Evolutionary conservation across 2,797 vertebrate genomes (phyloP).

Genomic region (Parauchenoglanis punctatus): DNA sequence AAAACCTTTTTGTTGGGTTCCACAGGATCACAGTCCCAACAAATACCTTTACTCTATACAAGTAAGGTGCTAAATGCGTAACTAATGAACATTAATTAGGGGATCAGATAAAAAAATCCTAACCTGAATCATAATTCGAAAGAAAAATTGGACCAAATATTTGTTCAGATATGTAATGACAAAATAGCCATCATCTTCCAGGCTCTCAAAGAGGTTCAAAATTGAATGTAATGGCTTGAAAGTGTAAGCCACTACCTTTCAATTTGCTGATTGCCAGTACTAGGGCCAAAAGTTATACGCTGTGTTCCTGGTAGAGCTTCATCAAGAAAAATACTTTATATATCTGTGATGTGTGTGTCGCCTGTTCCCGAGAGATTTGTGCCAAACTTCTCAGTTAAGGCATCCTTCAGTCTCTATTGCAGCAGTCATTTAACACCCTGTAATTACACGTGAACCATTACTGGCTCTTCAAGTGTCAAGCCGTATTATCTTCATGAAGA

Average conservation of each 20-base stretch:
- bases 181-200: neutral
- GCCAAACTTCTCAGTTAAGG: neutral
- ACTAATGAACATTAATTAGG: neutral
- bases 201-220: neutral
- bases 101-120: neutral
- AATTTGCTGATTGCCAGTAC: neutral
- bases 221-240: neutral
- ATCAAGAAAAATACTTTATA: neutral
- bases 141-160: neutral
- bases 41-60: neutral
- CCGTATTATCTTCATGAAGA: neutral
- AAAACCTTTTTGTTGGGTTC: neutral
- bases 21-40: neutral
- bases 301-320: neutral
- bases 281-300: neutral
- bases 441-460: neutral
- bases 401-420: neutral
- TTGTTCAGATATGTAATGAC: neutral
- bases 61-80: neutral
- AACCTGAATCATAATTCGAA: constrained; percentile 2
- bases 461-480: neutral
- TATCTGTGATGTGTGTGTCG: neutral
- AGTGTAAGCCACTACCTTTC: neutral
- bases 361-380: neutral
- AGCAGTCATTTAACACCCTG: neutral